A percentile compares a stretch with the other conserved stretches of the same genome.
Conservation (phyloP, 2,888 invertebrate species). For the Tetheella fluctuosa region DNA sequence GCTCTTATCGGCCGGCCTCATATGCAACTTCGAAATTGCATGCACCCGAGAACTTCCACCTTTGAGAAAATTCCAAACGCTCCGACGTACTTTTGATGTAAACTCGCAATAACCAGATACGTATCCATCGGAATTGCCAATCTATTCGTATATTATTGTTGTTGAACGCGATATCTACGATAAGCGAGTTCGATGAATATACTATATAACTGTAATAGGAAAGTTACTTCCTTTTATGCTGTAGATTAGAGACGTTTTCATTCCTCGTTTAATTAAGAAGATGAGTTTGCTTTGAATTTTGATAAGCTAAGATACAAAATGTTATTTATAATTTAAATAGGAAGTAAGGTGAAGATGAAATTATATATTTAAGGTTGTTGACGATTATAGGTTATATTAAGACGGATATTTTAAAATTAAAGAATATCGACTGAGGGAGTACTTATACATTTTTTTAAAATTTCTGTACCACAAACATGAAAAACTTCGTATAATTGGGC, state of each 20-base stretch:
- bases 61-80: slow-evolving; percentile 73
- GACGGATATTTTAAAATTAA: no score
- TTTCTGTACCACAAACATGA: no score
- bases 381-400: neutral
- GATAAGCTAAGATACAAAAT: neutral
- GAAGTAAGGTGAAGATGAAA: neutral
- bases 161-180: slow-evolving; percentile 22
- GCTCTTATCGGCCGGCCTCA: slow-evolving; percentile 49
- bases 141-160: slow-evolving; percentile 58
- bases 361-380: neutral
- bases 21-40: slow-evolving; percentile 75
- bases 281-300: neutral
- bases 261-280: neutral
- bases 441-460: no score
- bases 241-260: neutral
- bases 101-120: slow-evolving; percentile 68
- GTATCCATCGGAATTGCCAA: slow-evolving; percentile 65
- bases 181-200: slow-evolving; percentile 1
- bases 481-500: neutral
- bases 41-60: slow-evolving; percentile 71
- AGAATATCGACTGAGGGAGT: neutral
- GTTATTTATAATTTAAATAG: neutral
- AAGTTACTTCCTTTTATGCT: neutral
- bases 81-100: slow-evolving; percentile 66
- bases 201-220: neutral